A percentile compares a stretch with the other conserved stretches of the same genome.
Conservation (phyloP, 2,888 invertebrate genomes). For the Imbricaverruca yamaguchii region DNA sequence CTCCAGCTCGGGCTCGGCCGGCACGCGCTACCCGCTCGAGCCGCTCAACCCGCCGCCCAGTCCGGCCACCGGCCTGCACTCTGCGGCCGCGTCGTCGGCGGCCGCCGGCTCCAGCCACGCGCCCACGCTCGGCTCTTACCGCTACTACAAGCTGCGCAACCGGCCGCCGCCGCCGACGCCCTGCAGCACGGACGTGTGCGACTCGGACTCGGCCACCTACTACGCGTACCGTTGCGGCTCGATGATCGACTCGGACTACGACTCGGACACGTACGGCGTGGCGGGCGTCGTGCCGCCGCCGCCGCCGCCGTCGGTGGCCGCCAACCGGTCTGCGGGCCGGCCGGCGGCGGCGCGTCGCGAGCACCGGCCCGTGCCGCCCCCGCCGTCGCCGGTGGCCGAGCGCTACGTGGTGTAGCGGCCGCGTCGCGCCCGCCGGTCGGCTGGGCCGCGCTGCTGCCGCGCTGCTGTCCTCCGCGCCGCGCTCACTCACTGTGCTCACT, state of each 20-base stretch:
- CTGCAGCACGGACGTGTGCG: conserved; percentile 88
- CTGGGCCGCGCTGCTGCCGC: not conserved
- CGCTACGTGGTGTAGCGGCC: conserved; percentile 10
- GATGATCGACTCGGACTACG: conserved; percentile 7
- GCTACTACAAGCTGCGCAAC: conserved; percentile 58
- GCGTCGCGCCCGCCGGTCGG: not conserved
- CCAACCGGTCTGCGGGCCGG: not conserved
- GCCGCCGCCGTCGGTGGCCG: conserved; percentile 8
- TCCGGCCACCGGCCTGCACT: conserved; percentile 58
- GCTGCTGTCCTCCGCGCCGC: not conserved
- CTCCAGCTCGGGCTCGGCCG: conserved; percentile 56
- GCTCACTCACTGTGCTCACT: not conserved
- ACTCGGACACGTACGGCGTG: conserved; percentile 21
- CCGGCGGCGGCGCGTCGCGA: not conserved
- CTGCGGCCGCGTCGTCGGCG: conserved; percentile 17
- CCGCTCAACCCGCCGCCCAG: conserved; percentile 85
- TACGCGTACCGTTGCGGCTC: conserved; percentile 17
- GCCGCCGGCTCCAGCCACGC: conserved; percentile 28
- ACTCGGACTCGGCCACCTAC: conserved; percentile 53
- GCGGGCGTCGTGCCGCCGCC: not conserved
- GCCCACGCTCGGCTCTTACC: conserved; percentile 47
- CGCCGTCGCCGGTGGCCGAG: conserved; percentile 16
- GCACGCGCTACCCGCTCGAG: conserved; percentile 66
- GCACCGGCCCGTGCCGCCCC: conserved; percentile 1
- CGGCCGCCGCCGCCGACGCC: conserved; percentile 90